These are phyloP conservation scores for Zaprionus nigranus DNA, from an alignment of 1,140 invertebrate genomes.

Conservation along the genomic window DNA sequence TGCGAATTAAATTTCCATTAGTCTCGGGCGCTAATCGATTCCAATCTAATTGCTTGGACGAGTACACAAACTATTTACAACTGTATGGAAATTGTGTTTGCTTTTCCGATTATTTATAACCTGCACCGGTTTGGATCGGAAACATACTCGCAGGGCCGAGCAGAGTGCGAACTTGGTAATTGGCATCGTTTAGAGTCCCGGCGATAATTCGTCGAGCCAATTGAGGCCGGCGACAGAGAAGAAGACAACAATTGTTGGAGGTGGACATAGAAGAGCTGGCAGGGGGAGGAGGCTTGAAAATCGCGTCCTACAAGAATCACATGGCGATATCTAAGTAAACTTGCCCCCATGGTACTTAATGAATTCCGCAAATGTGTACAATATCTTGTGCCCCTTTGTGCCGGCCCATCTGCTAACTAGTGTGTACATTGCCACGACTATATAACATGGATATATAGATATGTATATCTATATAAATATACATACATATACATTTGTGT, in stretches of 20 bases:
- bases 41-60: neutral
- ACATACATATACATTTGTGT: slow-evolving; percentile 33
- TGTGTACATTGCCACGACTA: slow-evolving; percentile 50
- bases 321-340: slow-evolving; percentile 59
- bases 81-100: neutral
- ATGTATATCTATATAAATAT: neutral
- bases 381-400: slow-evolving; percentile 56
- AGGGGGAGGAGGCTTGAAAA: slow-evolving; percentile 8
- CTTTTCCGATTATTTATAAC: slow-evolving; percentile 23
- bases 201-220: slow-evolving; percentile 68
- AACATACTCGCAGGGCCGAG: neutral
- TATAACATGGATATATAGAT: slow-evolving; percentile 30
- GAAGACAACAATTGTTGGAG: neutral
- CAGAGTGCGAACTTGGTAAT: slow-evolving; percentile 48
- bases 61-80: slow-evolving; percentile 19
- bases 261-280: neutral
- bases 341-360: slow-evolving; percentile 45
- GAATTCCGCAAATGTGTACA: slow-evolving; percentile 58
- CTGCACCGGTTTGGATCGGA: slow-evolving; percentile 32
- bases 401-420: slow-evolving; percentile 39
- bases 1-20: neutral
- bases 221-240: slow-evolving; percentile 40
- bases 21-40: neutral
- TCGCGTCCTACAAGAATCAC: slow-evolving; percentile 22
- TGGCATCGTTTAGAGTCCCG: slow-evolving; percentile 62